A percentile compares a stretch with the other conserved stretches of the same genome.
phyloP scores from a whole-genome alignment of 1,140 invertebrate species.

The Trachymyrmex cornetzi region DNA sequence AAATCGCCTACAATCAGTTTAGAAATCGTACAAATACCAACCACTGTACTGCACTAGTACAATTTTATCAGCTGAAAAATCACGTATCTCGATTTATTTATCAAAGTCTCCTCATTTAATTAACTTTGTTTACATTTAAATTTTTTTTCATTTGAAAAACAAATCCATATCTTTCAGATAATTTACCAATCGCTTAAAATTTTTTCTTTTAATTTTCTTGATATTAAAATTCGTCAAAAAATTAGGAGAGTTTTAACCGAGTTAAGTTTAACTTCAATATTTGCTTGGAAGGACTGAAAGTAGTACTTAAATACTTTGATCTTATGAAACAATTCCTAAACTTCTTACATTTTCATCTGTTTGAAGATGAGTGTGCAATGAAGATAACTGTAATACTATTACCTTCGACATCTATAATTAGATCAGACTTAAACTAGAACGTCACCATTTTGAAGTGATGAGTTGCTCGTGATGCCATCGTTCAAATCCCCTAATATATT shows the following conservation, averaged over 20 bases:
- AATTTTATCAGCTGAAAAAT: background rate
- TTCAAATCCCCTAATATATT: background rate
- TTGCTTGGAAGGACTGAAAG: conserved; percentile 3
- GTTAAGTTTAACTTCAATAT: background rate
- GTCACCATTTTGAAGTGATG: conserved; percentile 43
- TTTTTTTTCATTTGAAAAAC: background rate
- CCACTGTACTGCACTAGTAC: too few relatives aligned
- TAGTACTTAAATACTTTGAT: background rate
- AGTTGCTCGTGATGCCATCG: conserved; percentile 41
- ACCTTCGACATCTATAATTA: conserved; percentile 62
- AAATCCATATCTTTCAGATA: background rate
- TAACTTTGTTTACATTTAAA: background rate
- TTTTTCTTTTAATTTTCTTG: background rate
- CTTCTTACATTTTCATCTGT: background rate
- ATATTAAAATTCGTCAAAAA: background rate
- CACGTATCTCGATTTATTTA: background rate
- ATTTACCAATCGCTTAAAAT: background rate
- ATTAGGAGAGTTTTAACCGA: background rate
- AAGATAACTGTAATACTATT: background rate
- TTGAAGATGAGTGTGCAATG: background rate
- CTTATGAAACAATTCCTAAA: background rate
- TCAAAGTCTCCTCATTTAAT: background rate
- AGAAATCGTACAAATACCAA: conserved; percentile 14
- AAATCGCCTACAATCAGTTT: conserved; percentile 30
- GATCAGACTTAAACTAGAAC: conserved; percentile 4